Base-by-base conservation (phyloP, 64 coral and sea anemone genomes). In the Porites lutea region DNA sequence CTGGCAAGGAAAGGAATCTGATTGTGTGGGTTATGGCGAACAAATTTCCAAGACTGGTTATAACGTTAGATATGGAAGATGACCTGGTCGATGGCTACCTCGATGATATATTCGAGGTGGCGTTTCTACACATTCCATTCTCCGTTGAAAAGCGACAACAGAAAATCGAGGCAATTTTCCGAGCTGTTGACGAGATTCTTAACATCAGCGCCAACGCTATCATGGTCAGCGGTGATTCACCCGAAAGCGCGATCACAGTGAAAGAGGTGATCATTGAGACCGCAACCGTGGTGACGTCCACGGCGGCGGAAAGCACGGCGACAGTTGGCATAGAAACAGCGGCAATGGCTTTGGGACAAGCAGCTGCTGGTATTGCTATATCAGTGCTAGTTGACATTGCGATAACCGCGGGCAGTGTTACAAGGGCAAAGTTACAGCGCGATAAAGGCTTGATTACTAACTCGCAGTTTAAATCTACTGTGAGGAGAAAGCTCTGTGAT, bases 261-360 rank as follows among this genome's bases (percentile, higher is more conserved):
- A 97, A 94, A 68, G 95, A 97, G 22, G 91, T 93, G 13, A 94
- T 99, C 55, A 99, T 96, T 62, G 97, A 99, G 74, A 96, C 97
- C 10, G 97, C 94, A 4, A 96, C 91, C 20, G 88, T 99, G 48
- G 95, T 99, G 27, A 96, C 97, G 57, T 94, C 93, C 37, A 99
- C 97, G 72, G 97, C 97, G 59, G 97, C 97, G 75, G 94, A 99
- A 79, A 96, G 94, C 65, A 96, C 97, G 3, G 97, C 97, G 4
- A 99, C 97, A 0, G 94, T 99, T 88, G 97, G 97, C 82, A 99
- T 99, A 93, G 97, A 99, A 91, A 96, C 97, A 6, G 94, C 97
- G 8, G 97, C 97, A 13, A 93, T 95, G 82, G 94, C 97, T 19
- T 37, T 99, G 37, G 97, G 97, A n/a, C 97, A 99, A 60, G 97